Evolutionary conservation across 2,888 invertebrate genomes (phyloP), one percentile per base, ranked within the genome.

Genomic region (Sympetrum striolatum): DNA sequence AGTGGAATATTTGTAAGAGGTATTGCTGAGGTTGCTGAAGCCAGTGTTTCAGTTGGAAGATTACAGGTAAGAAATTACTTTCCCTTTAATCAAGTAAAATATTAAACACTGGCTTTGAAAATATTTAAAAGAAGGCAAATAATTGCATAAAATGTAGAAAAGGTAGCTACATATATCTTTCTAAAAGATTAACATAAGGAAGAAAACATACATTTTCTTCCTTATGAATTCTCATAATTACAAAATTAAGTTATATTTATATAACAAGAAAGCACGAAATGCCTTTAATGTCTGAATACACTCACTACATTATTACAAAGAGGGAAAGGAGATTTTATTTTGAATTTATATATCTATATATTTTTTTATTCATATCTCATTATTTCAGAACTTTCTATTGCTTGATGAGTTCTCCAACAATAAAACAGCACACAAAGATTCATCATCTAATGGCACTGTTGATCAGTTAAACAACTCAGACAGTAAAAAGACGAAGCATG

Each of bases 1-100:
- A 94, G 95, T 0, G 94, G 95, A 80, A 95, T 95, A 95, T 96
- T 95, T 91, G 94, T 96, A 96, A 10, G 93, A 95, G 93, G 96
- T 95, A 5, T 96, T 73, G 94, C 95, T 1, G 94, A 94, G 90
- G 93, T 95, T 5, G 96, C 96, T 0, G 96, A 97, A 93, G 95
- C 96, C 1, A 94, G 94, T 91, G 96, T 96, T 0, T 96, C 96
- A 0, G 93, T 96, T n/a, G 25, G 81, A 31, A 90, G 90, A 39
- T 22, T 90, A 8, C 90, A 90, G 60, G 86, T 86, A 39, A 18
- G 25, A 37, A 53, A 81, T 12, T 37, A 53, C 2, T 53, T 53
- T 18, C 18, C 18, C 18, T 1, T 18, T 18, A 18, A 53, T 53
- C 0, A 6, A 48, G 48, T 12, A 48, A 48, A 14, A 48, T 14